Evolutionary conservation across 2,797 vertebrate species (phyloP).

Genomic region (Psittacula echo): DNA sequence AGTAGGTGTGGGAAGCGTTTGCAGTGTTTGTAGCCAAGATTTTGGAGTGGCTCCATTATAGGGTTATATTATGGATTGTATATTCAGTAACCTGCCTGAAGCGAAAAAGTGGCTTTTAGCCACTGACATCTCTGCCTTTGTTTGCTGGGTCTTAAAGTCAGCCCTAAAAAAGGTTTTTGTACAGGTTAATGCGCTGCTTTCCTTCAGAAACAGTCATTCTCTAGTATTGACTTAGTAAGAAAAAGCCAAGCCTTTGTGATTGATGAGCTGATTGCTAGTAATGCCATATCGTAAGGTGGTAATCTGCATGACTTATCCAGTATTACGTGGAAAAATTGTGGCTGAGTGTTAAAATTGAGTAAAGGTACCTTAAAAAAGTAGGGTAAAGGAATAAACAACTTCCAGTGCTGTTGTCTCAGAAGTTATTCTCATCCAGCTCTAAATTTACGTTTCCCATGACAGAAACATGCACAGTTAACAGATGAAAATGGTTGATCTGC

Average conservation of each 20-base stretch:
- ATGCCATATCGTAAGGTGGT: not conserved
- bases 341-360: not conserved
- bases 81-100: not conserved
- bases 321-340: not conserved
- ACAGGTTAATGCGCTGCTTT: not conserved
- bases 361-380: not conserved
- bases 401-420: not conserved
- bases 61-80: not conserved
- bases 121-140: not conserved
- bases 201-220: not conserved
- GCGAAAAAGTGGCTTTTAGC: not conserved
- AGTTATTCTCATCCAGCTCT: not conserved
- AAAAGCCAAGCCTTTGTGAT: not conserved
- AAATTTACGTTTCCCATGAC: slow-evolving; percentile 15
- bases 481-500: not conserved
- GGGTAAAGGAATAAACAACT: not conserved
- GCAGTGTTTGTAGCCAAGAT: not conserved
- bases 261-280: not conserved
- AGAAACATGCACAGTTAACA: not conserved
- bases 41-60: not conserved
- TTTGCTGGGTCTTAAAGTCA: not conserved
- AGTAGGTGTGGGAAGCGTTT: not conserved
- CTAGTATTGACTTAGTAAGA: not conserved
- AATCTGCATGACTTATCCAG: not conserved
- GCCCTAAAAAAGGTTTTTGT: not conserved